Percentiles rank a stretch among this genome's conserved stretches.
Evolutionary conservation across 2,113 vertebrate species (phyloP).

Genomic region (Eulemur macaco): DNA sequence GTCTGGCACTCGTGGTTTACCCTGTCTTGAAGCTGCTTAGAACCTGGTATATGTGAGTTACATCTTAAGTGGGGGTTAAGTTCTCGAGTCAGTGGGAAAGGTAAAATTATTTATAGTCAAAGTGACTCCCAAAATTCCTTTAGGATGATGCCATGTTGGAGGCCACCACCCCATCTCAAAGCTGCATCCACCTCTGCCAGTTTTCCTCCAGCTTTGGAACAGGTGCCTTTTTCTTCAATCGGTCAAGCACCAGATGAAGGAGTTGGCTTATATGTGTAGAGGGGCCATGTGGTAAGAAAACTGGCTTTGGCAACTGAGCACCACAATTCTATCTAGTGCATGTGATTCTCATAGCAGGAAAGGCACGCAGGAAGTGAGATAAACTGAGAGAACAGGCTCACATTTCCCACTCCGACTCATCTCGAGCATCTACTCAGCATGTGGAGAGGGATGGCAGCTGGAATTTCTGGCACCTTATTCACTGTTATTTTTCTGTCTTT

Average conservation of each 20-base stretch:
- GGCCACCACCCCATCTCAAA: neutral
- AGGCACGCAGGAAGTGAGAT: neutral
- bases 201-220: slow-evolving; percentile 2
- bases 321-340: neutral
- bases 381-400: slow-evolving; percentile 27
- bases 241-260: slow-evolving; percentile 36
- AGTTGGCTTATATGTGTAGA: slow-evolving; percentile 36
- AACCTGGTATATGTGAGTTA: neutral
- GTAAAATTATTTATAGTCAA: neutral
- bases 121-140: neutral
- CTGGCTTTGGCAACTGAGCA: neutral
- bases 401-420: neutral
- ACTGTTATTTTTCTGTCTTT: slow-evolving; percentile 11
- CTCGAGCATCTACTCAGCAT: neutral
- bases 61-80: neutral
- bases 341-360: slow-evolving; percentile 12
- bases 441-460: neutral
- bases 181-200: neutral
- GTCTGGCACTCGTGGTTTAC: neutral
- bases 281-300: slow-evolving; percentile 40
- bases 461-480: slow-evolving; percentile 13
- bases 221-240: neutral
- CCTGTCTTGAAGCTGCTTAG: neutral
- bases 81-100: neutral
- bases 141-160: neutral